A percentile compares a stretch with the other conserved stretches of the same genome.
Conservation (phyloP, 2,797 vertebrate species). For the Cetoscarus ocellatus region DNA sequence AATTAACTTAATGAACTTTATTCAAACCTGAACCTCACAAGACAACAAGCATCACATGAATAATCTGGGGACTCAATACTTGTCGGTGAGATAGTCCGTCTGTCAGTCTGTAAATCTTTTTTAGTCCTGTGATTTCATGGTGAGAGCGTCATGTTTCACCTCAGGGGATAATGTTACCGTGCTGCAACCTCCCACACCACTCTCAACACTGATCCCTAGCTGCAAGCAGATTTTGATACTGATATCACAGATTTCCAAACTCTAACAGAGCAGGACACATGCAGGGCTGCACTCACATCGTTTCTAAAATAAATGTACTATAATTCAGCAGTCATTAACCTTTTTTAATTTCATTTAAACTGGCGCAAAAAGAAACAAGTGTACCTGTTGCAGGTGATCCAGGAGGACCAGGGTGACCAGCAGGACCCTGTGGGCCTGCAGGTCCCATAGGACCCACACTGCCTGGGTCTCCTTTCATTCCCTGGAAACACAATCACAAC, state of each 20-base stretch:
- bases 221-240: constrained; percentile 37
- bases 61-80: constrained; percentile 76
- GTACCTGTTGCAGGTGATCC: constrained; percentile 90
- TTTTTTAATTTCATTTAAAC: too few species aligned
- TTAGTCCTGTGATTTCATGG: constrained; percentile 79
- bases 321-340: neutral
- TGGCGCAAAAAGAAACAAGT: too few species aligned
- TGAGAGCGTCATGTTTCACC: constrained; percentile 62
- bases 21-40: constrained; percentile 51
- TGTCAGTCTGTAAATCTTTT: constrained; percentile 60
- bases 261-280: constrained; percentile 4
- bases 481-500: constrained; percentile 79
- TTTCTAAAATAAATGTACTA: neutral
- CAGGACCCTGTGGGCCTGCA: constrained; percentile 90
- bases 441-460: constrained; percentile 88
- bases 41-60: constrained; percentile 66
- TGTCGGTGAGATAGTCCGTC: constrained; percentile 37
- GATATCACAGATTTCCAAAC: constrained; percentile 18
- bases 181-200: constrained; percentile 54
- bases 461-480: constrained; percentile 91
- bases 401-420: constrained; percentile 92
- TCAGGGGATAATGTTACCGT: constrained; percentile 73
- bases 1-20: constrained; percentile 46
- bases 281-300: constrained; percentile 2
- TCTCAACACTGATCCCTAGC: constrained; percentile 53